These are phyloP conservation scores for Hyalella azteca DNA, from an alignment of 2,888 invertebrate genomes.

Conservation along the genomic window DNA sequence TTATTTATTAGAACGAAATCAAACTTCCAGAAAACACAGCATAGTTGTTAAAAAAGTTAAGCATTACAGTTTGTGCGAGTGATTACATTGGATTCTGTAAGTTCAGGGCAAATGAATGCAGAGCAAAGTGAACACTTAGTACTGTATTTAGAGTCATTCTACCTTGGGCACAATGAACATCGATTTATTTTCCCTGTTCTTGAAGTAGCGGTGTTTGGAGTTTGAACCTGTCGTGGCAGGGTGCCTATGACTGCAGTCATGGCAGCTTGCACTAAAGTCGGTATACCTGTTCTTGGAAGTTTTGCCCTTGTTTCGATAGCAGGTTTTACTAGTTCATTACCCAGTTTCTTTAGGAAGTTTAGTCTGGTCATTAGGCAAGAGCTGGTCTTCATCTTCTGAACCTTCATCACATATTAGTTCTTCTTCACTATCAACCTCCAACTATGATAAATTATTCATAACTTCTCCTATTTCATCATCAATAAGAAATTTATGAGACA, in stretches of 20 bases:
- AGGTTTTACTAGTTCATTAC: conserved; percentile 23
- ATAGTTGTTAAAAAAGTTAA: neutral
- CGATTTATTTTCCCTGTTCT: conserved; percentile 33
- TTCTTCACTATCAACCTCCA: too few relatives aligned
- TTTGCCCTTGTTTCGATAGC: conserved; percentile 27
- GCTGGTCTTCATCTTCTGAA: too few relatives aligned
- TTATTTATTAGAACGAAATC: too few relatives aligned
- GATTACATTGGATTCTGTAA: conserved; percentile 28
- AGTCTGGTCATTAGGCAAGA: conserved; percentile 32
- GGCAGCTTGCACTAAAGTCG: neutral
- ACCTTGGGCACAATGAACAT: conserved; percentile 17
- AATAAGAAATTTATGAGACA: too few relatives aligned
- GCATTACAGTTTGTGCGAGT: conserved; percentile 8
- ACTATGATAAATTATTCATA: too few relatives aligned
- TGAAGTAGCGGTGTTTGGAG: neutral
- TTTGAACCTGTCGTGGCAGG: conserved; percentile 18
- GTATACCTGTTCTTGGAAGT: conserved; percentile 29
- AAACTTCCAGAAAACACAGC: neutral
- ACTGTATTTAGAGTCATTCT: conserved; percentile 22
- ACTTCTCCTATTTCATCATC: too few relatives aligned
- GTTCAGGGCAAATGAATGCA: conserved; percentile 31
- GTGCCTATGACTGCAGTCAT: conserved; percentile 24
- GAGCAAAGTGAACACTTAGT: conserved; percentile 24
- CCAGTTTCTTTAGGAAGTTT: conserved; percentile 10
- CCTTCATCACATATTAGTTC: too few relatives aligned